These are phyloP conservation scores for Prochilodus magdalenae DNA, from an alignment of 2,113 vertebrate genomes.

Conservation along the genomic window DNA sequence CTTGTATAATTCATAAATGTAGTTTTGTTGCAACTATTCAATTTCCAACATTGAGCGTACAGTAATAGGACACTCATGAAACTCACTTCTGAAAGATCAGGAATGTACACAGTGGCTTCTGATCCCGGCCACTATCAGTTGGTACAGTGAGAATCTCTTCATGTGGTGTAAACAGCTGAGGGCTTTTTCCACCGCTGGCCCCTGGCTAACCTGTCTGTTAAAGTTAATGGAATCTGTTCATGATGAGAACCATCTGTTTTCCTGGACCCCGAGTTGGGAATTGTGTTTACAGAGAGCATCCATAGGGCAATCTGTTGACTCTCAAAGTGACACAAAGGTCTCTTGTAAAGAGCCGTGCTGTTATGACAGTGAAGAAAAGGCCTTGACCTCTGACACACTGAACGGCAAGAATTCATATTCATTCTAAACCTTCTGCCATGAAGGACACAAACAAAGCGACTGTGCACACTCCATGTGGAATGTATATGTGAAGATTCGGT, in stretches of 20 bases:
- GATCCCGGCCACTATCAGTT: not conserved
- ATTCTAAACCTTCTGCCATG: not conserved
- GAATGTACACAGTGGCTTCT: not conserved
- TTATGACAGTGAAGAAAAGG: not conserved
- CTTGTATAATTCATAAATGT: not conserved
- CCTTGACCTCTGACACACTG: not conserved
- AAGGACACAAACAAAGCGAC: not conserved
- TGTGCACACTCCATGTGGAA: not conserved
- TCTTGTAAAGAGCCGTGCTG: not conserved
- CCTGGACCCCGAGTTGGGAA: not conserved
- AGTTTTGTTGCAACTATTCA: not conserved
- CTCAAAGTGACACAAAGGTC: not conserved
- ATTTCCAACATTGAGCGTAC: not conserved
- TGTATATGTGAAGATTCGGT: not conserved
- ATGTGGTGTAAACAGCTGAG: not conserved
- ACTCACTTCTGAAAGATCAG: not conserved
- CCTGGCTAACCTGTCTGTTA: not conserved
- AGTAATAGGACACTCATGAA: not conserved
- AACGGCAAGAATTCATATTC: not conserved
- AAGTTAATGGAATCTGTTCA: not conserved
- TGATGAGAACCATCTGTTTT: slow-evolving; percentile 4
- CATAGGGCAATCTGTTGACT: not conserved
- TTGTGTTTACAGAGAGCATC: not conserved
- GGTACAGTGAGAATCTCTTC: not conserved
- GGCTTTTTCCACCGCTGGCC: not conserved